phyloP scores from a whole-genome alignment of 1,140 invertebrate species.

The Chionoecetes opilio region DNA sequence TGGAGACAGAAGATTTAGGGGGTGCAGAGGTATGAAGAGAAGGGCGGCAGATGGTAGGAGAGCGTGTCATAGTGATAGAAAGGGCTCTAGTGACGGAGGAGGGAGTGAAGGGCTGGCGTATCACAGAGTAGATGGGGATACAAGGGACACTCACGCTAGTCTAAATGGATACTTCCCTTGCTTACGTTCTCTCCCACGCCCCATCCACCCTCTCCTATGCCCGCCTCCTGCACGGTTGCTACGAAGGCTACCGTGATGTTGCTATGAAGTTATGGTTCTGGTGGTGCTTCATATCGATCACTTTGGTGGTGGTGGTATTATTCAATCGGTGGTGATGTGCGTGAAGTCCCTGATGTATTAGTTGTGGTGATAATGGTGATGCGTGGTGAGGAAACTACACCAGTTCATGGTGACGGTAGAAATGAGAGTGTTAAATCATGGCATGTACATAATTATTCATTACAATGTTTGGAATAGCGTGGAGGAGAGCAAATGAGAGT shows the following conservation, averaged over 20 bases:
- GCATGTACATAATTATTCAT: neutral
- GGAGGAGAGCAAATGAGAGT: neutral
- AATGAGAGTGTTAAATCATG: too few species aligned
- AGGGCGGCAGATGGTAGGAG: neutral
- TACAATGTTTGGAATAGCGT: neutral
- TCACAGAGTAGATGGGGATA: neutral
- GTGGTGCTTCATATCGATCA: too few species aligned
- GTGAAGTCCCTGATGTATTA: too few species aligned
- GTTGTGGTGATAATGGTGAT: too few species aligned
- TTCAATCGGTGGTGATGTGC: too few species aligned
- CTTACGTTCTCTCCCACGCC: conserved; percentile 1
- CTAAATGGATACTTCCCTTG: conserved; percentile 9
- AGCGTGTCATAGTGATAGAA: neutral
- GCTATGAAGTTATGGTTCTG: neutral
- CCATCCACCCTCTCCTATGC: neutral
- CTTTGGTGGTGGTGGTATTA: too few species aligned
- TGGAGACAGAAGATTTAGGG: neutral
- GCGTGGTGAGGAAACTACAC: too few species aligned
- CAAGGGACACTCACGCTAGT: neutral
- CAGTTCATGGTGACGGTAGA: too few species aligned
- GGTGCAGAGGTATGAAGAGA: neutral
- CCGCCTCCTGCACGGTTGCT: neutral
- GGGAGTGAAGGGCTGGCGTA: neutral
- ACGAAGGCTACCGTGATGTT: neutral
- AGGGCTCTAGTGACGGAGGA: neutral